phyloP scores from a whole-genome alignment of 2,888 invertebrate genomes.

The Leptinotarsa juncta region DNA sequence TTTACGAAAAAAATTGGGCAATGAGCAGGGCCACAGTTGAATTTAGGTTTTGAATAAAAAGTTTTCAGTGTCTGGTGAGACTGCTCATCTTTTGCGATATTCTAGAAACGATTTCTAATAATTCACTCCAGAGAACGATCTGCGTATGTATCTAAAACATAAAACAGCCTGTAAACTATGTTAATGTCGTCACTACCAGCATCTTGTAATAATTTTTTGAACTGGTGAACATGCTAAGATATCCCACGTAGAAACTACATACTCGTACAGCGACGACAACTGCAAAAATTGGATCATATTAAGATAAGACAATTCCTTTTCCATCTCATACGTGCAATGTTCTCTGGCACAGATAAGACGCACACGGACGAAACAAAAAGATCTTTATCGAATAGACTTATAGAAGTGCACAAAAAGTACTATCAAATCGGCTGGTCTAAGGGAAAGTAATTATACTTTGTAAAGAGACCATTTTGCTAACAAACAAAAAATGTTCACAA shows the following conservation, averaged over 20 bases:
- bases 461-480: too few relatives aligned
- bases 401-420: slow-evolving; percentile 18
- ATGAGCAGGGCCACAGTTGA: too few relatives aligned
- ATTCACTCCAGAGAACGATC: background rate
- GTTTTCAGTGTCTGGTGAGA: too few relatives aligned
- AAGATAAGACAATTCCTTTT: slow-evolving; percentile 42
- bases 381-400: slow-evolving; percentile 28
- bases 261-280: slow-evolving; percentile 26
- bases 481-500: too few relatives aligned
- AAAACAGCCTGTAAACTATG: slow-evolving; percentile 25
- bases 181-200: slow-evolving; percentile 21
- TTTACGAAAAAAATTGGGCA: too few relatives aligned
- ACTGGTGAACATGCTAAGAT: slow-evolving; percentile 33
- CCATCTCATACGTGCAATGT: slow-evolving; percentile 22
- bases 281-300: slow-evolving; percentile 39
- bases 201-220: slow-evolving; percentile 24
- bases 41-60: too few relatives aligned
- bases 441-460: background rate
- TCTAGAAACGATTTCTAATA: background rate
- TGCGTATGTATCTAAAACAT: background rate
- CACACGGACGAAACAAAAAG: slow-evolving; percentile 32
- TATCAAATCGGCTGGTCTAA: background rate
- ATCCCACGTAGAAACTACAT: slow-evolving; percentile 25
- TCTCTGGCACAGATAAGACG: slow-evolving; percentile 24
- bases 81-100: background rate